Base-by-base conservation (phyloP, 2,888 invertebrate species). In the Cynaeus angustus region DNA sequence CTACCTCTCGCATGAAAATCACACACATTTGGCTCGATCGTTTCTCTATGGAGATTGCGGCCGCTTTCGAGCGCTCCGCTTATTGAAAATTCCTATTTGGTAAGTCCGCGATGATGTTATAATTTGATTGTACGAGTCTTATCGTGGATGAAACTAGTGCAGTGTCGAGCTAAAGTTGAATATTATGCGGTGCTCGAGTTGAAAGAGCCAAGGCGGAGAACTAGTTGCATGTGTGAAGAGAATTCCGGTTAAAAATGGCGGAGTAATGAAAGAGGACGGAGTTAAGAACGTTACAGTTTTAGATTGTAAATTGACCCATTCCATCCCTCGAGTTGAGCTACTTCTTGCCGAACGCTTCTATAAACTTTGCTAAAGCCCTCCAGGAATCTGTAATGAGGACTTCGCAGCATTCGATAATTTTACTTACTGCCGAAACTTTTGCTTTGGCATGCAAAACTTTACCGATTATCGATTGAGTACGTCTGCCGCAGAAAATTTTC, bases 361-460 rank as follows among this genome's bases (percentile, higher is more conserved):
- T 70, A 74, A 74, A 74, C 75, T 75, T 74, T 56, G 16, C 58
- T 61, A 72, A 76, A 77, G 71, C 79, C 78, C 79, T 77, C 77
- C 72, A 79, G 79, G 80, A 80, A 79, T 80, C 73, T 73, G 78
- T 80, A 81, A 81, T 80, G 80, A 80, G 78, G 78, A 78, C 76
- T 78, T 75, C 71, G 74, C 74, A 79, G 75, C 78, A 79, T 80
- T 80, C 80, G 79, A 79, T 81, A 81, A 81, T 81, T 81, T 79
- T 79, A 78, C 78, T 77, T 76, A 75, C 78, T 77, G 75, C 77
- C 74, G 69, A 79, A 80, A 79, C 78, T 80, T 80, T 77, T 79
- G 78, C 79, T 78, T 79, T 75, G 79, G 77, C 75, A 80, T 80
- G 80, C 78, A 80, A 79, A 81, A 81, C 78, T 79, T 80, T 78